A percentile compares a stretch with the other conserved stretches of the same genome.
These are phyloP conservation scores for Epinotia ramella DNA, from an alignment of 2,888 invertebrate species.

Conservation along the genomic window DNA sequence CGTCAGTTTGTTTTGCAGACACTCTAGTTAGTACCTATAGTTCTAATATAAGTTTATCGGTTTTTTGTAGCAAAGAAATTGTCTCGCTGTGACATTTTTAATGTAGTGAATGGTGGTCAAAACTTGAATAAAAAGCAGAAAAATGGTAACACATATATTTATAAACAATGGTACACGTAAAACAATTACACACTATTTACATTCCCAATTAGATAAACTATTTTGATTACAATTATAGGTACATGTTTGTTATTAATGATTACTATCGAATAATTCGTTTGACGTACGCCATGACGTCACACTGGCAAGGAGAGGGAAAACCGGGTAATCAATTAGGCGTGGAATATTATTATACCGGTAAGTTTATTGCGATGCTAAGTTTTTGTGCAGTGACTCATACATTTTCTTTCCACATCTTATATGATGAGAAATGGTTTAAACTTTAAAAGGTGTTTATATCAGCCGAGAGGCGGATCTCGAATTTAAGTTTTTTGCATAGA, in stretches of 20 bases:
- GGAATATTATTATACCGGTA: constrained; percentile 1
- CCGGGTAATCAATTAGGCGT: constrained; percentile 21
- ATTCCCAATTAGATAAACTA: not conserved
- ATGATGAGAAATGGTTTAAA: too few relatives aligned
- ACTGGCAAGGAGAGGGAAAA: constrained; percentile 9
- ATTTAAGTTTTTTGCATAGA: too few relatives aligned
- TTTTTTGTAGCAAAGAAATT: too few relatives aligned
- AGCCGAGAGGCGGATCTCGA: too few relatives aligned
- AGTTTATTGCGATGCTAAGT: not conserved
- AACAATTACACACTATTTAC: constrained; percentile 14
- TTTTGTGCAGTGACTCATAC: constrained; percentile 23
- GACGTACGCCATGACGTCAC: constrained; percentile 6
- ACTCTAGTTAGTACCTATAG: too few relatives aligned
- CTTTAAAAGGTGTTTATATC: too few relatives aligned
- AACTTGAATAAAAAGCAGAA: not conserved
- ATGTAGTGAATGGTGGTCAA: too few relatives aligned
- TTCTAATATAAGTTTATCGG: too few relatives aligned
- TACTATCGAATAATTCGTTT: not conserved
- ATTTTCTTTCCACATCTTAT: not conserved
- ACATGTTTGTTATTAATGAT: not conserved
- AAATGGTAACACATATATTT: constrained; percentile 24
- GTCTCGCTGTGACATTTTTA: too few relatives aligned
- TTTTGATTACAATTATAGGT: not conserved
- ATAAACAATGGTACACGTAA: constrained; percentile 2
- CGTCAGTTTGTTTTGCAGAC: too few relatives aligned